Percentiles rank a stretch among this genome's conserved stretches.
Conservation (phyloP, 2,888 invertebrate species). For the Sesamia inferens region DNA sequence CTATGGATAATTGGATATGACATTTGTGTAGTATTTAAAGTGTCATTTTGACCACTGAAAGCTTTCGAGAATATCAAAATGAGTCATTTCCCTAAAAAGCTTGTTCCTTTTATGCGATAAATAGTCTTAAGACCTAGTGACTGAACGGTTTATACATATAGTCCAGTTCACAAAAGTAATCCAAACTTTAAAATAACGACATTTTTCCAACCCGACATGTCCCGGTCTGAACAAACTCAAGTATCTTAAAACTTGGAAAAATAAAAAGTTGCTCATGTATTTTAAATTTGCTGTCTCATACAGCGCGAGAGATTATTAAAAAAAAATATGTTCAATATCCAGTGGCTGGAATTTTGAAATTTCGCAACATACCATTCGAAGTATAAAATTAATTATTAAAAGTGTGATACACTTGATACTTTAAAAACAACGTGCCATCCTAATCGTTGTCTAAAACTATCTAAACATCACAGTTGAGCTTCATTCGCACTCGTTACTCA, state of each 20-base stretch:
- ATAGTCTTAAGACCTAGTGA: conserved; percentile 24
- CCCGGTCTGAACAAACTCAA: conserved; percentile 3
- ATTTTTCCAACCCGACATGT: conserved; percentile 12
- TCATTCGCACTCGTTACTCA: conserved; percentile 69
- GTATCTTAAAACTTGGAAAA: conserved; percentile 13
- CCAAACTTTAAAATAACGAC: conserved; percentile 15
- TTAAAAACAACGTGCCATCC: conserved; percentile 64
- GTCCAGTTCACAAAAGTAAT: conserved; percentile 19
- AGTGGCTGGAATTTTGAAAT: conserved; percentile 26
- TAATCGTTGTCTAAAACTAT: conserved; percentile 74
- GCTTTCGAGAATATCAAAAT: conserved; percentile 9
- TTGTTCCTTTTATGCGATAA: conserved; percentile 24
- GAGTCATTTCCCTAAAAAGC: conserved; percentile 20
- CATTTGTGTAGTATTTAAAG: conserved; percentile 28
- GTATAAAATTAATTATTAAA: conserved; percentile 6
- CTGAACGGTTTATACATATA: conserved; percentile 15
- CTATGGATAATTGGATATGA: conserved; percentile 45
- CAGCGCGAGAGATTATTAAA: conserved; percentile 2
- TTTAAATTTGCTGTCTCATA: not conserved
- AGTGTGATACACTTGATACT: conserved; percentile 59
- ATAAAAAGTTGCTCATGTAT: not conserved
- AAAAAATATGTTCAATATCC: conserved; percentile 11
- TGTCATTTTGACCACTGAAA: conserved; percentile 12
- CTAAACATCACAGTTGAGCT: conserved; percentile 82
- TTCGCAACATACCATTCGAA: conserved; percentile 23